A percentile compares a stretch with the other conserved stretches of the same genome.
These are phyloP conservation scores for Hermodice carunculata DNA, from an alignment of 2,888 invertebrate genomes.

Conservation along the genomic window DNA sequence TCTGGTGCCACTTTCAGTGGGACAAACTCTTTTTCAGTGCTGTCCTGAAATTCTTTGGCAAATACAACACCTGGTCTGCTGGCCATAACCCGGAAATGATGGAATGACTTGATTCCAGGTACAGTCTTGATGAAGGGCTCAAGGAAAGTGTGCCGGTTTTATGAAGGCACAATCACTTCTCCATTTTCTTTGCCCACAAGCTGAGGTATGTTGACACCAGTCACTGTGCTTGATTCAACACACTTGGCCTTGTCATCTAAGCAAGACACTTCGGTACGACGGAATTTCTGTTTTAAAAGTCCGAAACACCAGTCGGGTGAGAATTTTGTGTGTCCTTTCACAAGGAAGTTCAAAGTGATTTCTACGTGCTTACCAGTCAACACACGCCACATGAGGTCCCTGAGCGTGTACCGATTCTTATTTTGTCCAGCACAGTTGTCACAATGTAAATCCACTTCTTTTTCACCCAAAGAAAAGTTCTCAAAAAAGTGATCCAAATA, in stretches of 20 bases:
- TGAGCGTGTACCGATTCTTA: no score
- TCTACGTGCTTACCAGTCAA: no score
- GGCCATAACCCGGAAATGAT: slow-evolving; percentile 29
- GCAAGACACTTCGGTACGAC: slow-evolving; percentile 8
- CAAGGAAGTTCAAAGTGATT: slow-evolving; percentile 19
- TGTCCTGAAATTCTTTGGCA: neutral
- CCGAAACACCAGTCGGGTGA: slow-evolving; percentile 39
- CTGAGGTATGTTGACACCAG: slow-evolving; percentile 30
- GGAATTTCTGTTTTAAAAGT: slow-evolving; percentile 22
- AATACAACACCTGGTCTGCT: no score
- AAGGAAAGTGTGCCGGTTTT: slow-evolving; percentile 28
- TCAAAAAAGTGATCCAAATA: no score
- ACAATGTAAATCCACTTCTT: no score
- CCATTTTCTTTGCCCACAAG: slow-evolving; percentile 22
- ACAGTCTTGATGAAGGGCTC: slow-evolving; percentile 12
- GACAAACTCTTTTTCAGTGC: neutral
- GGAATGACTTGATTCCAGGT: slow-evolving; percentile 23
- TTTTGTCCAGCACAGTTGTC: no score
- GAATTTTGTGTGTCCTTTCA: slow-evolving; percentile 35
- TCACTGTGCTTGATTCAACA: slow-evolving; percentile 26
- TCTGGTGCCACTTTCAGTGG: no score
- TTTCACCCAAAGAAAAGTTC: no score
- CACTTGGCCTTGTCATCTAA: slow-evolving; percentile 18
- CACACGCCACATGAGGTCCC: no score
- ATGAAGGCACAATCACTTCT: slow-evolving; percentile 13